phyloP scores from a whole-genome alignment of 2,888 invertebrate species.

The Baccha elongata region DNA sequence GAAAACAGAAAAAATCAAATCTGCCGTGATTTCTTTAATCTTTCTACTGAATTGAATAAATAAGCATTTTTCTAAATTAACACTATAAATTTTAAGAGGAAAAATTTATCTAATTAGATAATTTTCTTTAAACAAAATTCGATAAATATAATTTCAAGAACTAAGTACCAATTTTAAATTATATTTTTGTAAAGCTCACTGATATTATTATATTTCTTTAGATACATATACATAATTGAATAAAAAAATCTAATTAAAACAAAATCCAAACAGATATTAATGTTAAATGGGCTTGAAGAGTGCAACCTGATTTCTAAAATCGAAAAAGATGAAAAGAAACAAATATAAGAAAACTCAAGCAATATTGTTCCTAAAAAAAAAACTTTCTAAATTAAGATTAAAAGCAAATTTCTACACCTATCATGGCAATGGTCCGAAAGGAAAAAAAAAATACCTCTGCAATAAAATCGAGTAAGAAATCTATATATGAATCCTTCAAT shows the following conservation, averaged over 20 bases:
- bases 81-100: too few relatives aligned
- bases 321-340: not conserved
- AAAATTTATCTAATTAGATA: too few relatives aligned
- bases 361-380: slow-evolving; percentile 43
- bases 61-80: too few relatives aligned
- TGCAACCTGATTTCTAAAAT: slow-evolving; percentile 29
- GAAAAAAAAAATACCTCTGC: slow-evolving; percentile 57
- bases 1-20: too few relatives aligned
- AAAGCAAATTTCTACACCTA: slow-evolving; percentile 45
- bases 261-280: slow-evolving; percentile 27
- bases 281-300: slow-evolving; percentile 33
- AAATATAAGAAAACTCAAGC: slow-evolving; percentile 11
- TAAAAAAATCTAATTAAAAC: slow-evolving; percentile 14
- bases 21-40: too few relatives aligned
- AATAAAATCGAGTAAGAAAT: slow-evolving; percentile 37
- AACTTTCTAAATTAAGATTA: slow-evolving; percentile 48
- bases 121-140: too few relatives aligned
- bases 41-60: too few relatives aligned
- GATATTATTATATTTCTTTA: not conserved
- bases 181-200: too few relatives aligned
- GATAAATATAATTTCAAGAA: too few relatives aligned
- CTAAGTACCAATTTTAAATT: too few relatives aligned
- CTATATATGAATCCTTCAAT: slow-evolving; percentile 10
- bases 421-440: slow-evolving; percentile 56
- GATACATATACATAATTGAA: too few relatives aligned